phyloP scores from a whole-genome alignment of 1,140 invertebrate species.

The Brachionus plicatilis region DNA sequence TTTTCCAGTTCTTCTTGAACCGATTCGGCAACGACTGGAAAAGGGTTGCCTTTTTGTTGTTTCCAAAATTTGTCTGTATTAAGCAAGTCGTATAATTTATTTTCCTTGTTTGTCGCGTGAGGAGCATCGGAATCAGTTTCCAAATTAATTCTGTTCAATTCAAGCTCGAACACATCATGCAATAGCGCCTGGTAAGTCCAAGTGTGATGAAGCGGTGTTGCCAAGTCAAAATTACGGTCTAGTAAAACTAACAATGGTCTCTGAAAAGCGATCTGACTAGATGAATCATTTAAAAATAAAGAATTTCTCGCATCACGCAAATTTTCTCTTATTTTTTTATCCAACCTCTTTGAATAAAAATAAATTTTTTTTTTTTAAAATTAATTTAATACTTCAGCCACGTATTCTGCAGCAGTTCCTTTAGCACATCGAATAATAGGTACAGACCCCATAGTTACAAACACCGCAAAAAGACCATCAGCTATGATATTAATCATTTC shows the following conservation, averaged over 20 bases:
- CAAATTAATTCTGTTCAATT: conserved; percentile 77
- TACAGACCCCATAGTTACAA: conserved; percentile 85
- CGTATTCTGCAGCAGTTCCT: conserved; percentile 96
- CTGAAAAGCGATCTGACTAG: conserved; percentile 72
- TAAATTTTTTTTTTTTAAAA: background rate
- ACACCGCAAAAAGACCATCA: conserved; percentile 91
- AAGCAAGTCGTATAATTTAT: conserved; percentile 76
- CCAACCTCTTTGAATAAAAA: conserved; percentile 65
- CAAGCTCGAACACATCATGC: conserved; percentile 83
- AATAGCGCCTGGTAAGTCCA: conserved; percentile 98
- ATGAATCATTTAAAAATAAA: conserved; percentile 78
- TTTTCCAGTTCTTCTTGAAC: conserved; percentile 95
- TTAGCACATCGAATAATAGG: conserved; percentile 89
- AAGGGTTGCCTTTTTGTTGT: conserved; percentile 87
- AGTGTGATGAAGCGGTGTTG: conserved; percentile 93
- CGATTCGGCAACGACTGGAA: conserved; percentile 92
- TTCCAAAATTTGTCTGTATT: conserved; percentile 83
- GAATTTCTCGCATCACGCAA: conserved; percentile 91
- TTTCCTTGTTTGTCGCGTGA: conserved; percentile 42
- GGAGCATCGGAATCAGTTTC: conserved; percentile 63
- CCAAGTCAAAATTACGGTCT: conserved; percentile 91
- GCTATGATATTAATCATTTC: conserved; percentile 86
- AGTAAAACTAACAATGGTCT: conserved; percentile 83
- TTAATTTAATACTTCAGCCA: conserved; percentile 64
- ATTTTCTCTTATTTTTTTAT: conserved; percentile 94